Evolutionary conservation across 64 coral and sea anemone species (phyloP), one percentile per base, ranked within the genome.

Genomic region (Stichodactyla helianthus): DNA sequence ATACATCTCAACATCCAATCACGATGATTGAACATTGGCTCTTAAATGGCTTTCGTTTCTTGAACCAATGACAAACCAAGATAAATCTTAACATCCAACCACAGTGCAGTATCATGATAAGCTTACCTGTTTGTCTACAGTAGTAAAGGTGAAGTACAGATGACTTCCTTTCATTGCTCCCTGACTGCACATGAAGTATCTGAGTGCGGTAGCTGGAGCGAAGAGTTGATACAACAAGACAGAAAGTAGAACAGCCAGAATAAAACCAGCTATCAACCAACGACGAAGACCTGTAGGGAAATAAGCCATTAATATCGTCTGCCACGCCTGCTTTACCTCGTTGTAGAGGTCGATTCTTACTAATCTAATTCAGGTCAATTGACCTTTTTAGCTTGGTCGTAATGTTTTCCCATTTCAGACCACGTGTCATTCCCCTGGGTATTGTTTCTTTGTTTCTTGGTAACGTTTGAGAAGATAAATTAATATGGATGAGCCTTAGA

Each of bases 151-250:
- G 54, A 92, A 88, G 81, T 84, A 92, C 77, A 86, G 20, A 4
- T 89, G 55, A 89, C 86, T 87, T 6, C 54, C 68, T 28, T 89
- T 54, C 9, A 94, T 94, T 10, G 88, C 80, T 52, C 93, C 93
- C 65, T 61, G 88, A 4, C 80, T 76, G 70, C 93, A 94, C 51
- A 68, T 77, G 61, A 74, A 94, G 26, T 94, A 94, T 23, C 93
- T 84, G 54, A 94, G 57, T 6, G 85, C 88, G 10, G 88, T 83
- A 14, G 88, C 93, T 12, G 93, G 85, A 13, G 79, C 93, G 20
- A 90, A 87, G 17, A 82, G 55, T 50, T 94, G 93, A 52, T 94
- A 94, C 31, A 94, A 53, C n/a, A 94, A 55, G 19, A 90, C 70
- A 31, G 59, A 67, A 23, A 94, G 26, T 10, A 90, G 12, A 0